Evolutionary conservation across 2,888 invertebrate genomes (phyloP).

Genomic region (Erebia ligea): DNA sequence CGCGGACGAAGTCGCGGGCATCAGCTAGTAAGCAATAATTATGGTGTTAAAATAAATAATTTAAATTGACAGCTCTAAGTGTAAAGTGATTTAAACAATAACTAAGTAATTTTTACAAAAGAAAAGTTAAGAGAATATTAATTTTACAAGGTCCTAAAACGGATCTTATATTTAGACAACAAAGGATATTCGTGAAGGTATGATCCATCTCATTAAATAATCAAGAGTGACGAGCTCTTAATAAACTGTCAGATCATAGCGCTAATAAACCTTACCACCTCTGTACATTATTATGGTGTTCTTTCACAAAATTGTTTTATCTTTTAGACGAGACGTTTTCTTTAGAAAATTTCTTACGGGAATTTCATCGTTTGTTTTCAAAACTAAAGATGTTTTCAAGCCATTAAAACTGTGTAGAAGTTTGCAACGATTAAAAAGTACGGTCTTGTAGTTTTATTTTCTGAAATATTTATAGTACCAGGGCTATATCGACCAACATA

Average conservation of each 20-base stretch:
- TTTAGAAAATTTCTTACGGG: slow-evolving; percentile 10
- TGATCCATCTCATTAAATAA: slow-evolving; percentile 22
- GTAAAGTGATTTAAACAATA: too few relatives aligned
- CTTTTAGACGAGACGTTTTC: not conserved
- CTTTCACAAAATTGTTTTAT: too few relatives aligned
- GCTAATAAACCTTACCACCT: slow-evolving; percentile 25
- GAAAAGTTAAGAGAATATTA: not conserved
- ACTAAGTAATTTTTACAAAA: not conserved
- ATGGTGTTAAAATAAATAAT: too few relatives aligned
- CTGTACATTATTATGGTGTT: slow-evolving; percentile 21
- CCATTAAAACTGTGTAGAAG: slow-evolving; percentile 29
- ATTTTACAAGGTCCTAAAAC: not conserved
- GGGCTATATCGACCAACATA: slow-evolving; percentile 23
- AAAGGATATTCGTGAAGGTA: slow-evolving; percentile 11
- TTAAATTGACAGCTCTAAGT: not conserved
- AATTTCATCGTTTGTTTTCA: slow-evolving; percentile 25
- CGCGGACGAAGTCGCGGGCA: too few relatives aligned
- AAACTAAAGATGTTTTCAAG: slow-evolving; percentile 29
- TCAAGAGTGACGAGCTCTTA: slow-evolving; percentile 24
- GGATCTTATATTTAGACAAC: slow-evolving; percentile 11
- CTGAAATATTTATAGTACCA: slow-evolving; percentile 7
- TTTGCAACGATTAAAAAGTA: slow-evolving; percentile 26
- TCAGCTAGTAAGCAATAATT: too few relatives aligned
- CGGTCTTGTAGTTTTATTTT: slow-evolving; percentile 25
- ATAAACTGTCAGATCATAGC: slow-evolving; percentile 25